phyloP scores from a whole-genome alignment of 1,140 invertebrate species.

The Coboldia fuscipes region DNA sequence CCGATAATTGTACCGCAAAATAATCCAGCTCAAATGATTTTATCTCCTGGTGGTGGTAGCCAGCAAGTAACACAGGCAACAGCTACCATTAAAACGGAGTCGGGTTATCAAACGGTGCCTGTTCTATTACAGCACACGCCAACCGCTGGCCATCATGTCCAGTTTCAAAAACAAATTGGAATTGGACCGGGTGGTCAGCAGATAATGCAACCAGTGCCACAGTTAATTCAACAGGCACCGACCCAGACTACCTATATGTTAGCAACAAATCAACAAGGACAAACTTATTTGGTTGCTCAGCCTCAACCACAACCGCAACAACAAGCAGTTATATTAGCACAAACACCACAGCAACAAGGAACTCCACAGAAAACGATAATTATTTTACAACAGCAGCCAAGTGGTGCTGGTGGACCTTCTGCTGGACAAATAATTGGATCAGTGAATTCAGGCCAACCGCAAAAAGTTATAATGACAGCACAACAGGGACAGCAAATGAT shows the following conservation, averaged over 20 bases:
- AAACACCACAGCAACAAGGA: constrained; percentile 22
- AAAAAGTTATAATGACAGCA: constrained; percentile 38
- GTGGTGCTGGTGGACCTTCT: constrained; percentile 7
- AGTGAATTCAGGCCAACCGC: constrained; percentile 11
- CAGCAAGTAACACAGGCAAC: constrained; percentile 13
- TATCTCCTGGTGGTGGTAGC: constrained; percentile 3
- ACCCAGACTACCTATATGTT: constrained; percentile 16
- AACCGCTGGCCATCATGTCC: constrained; percentile 10
- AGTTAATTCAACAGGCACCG: constrained; percentile 5
- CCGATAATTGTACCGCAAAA: constrained; percentile 8
- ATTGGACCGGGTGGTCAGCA: constrained; percentile 14
- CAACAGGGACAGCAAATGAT: constrained; percentile 40
- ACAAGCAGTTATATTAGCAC: constrained; percentile 18
- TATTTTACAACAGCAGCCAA: constrained; percentile 38
- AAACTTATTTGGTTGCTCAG: constrained; percentile 35
- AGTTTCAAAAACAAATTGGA: constrained; percentile 20
- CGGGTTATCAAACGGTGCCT: constrained; percentile 21
- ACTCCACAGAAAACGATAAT: constrained; percentile 46
- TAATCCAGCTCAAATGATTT: constrained; percentile 7
- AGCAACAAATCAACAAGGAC: constrained; percentile 18
- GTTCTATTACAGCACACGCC: constrained; percentile 26
- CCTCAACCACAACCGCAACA: constrained; percentile 7
- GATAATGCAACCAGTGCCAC: constrained; percentile 7
- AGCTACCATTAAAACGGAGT: constrained; percentile 22
- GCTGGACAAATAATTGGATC: constrained; percentile 16